Base-by-base conservation (phyloP, 1,140 invertebrate species). In the Temnothorax nylanderi region DNA sequence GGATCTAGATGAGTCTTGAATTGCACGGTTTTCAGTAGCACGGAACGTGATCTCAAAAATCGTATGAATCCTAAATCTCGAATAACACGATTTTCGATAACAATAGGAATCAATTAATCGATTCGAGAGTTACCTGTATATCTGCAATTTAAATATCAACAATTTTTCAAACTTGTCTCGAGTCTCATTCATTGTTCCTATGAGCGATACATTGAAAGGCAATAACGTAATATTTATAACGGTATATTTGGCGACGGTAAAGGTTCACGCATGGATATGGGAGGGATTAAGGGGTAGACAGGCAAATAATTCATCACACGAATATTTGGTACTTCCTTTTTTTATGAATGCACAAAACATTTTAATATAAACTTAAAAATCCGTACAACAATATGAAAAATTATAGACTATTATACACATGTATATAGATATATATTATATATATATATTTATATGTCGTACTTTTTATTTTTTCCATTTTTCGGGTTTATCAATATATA, bases 321-420 rank as follows among this genome's bases (percentile, higher is more conserved):
- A 47, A 71, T 72, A 80, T 80, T 60, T 77, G 77, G 51, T 82
- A 80, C 77, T 87, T 87, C 56, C 81, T 89, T 89, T 88, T 88
- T 89, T 90, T 94, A 94, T 93, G 93, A 96, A 95, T 97, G 96
- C 96, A 97, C 96, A 97, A 97, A 96, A 97, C 96, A 96, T 97
- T 97, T 97, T 97, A 97, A 97, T 97, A 97, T 97, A 97, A 97
- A 97, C 97, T 97, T 97, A 97, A 97, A 97, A 97, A 97, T 97
- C 96, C 96, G 97, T 97, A 97, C 96, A 97, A 97, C 96, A 97
- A 96, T 97, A 97, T 97, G 96, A 97, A 97, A 97, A 97, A 97
- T 97, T 97, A 97, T 97, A 97, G 95, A 96, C 96, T 96, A 97
- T 97, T 96, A 96, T 97, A 96, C 96, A 96, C 94, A 95, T 95